Conservation (phyloP, 2,113 vertebrate species). For the Oryctolagus cuniculus region mOryCun1.1 NC_091450.1:47642001-47642500, state of each 20-base stretch:
- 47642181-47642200: neutral
- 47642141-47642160: neutral
- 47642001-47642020: neutral
- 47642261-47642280: neutral
- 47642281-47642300: neutral
- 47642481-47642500: neutral
- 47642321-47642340: neutral
- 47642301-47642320: neutral
- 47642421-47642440: neutral
- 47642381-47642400: neutral
- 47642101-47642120: neutral
- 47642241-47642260: neutral
- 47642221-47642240: neutral
- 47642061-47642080: slow-evolving; percentile 25
- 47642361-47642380: neutral
- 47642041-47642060: neutral
- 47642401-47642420: neutral
- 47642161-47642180: neutral
- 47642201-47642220: neutral
- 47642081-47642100: slow-evolving; percentile 22
- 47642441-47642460: no score
- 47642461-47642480: neutral
- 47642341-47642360: neutral
- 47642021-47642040: slow-evolving; percentile 50
- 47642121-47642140: neutral